Evolutionary conservation across 2,797 vertebrate species (phyloP).

Genomic region (Lutjanus argentimaculatus): DNA sequence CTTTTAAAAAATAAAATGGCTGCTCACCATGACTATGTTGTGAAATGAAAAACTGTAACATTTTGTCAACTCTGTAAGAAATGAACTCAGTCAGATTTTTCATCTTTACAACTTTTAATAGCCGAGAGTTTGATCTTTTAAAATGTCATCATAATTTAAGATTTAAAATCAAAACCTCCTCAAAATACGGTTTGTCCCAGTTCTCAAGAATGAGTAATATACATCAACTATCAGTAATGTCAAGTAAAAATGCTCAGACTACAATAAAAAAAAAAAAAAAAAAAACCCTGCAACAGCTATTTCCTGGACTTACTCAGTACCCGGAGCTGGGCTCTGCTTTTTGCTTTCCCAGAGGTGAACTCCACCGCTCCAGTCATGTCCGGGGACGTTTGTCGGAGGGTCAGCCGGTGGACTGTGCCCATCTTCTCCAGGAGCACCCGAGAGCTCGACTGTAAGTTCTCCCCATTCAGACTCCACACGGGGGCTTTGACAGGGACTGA

Average conservation of each 20-base stretch:
- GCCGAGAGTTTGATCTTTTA: no score
- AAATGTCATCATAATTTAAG: no score
- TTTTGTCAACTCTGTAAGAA: no score
- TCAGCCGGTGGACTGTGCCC: slow-evolving; percentile 84
- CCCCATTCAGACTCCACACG: slow-evolving; percentile 86
- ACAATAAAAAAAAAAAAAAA: no score
- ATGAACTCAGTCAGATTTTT: no score
- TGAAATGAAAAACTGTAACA: no score
- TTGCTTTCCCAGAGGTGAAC: slow-evolving; percentile 81
- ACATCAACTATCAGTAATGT: background rate
- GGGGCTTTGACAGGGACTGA: slow-evolving; percentile 78
- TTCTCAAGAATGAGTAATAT: no score
- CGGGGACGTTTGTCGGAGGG: slow-evolving; percentile 76
- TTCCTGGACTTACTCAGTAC: slow-evolving; percentile 72
- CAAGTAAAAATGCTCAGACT: background rate
- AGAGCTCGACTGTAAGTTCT: slow-evolving; percentile 74
- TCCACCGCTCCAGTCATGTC: slow-evolving; percentile 85
- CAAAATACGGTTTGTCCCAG: no score
- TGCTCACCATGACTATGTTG: no score
- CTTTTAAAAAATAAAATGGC: no score
- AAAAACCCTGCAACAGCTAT: background rate
- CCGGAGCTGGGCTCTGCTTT: slow-evolving; percentile 83
- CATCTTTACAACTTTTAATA: no score
- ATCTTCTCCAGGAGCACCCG: slow-evolving; percentile 81
- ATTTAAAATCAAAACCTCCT: no score